Base-by-base conservation (phyloP, 2,888 invertebrate species). In the Didymodactylos carnosus region DNA sequence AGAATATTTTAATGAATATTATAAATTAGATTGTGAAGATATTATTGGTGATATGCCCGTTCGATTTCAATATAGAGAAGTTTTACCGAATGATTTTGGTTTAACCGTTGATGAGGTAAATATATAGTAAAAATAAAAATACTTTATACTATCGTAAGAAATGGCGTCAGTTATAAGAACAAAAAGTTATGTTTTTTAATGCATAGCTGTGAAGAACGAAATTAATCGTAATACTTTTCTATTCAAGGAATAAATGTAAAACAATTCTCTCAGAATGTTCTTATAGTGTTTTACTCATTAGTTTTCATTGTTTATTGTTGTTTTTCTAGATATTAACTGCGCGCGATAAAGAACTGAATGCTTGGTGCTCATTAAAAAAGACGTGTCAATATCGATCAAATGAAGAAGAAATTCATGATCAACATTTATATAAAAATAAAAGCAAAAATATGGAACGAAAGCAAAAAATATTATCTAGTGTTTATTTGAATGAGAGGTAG, bases 21-120 rank as follows among this genome's bases (percentile, higher is more conserved):
- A 95, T 81, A 88, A 90, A 79, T 85, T 95, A 81, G 92, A 95
- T 83, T 97, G 91, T 82, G 97, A 97, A 81, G 97, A 98, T 83
- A 88, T 95, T 72, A 89, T 97, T 71, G 80, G 89, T 25, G 93
- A 94, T 80, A 83, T 90, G 78, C 92, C 92, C 0, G 94, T 93
- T 76, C 86, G 84, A 51, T 98, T 94, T 83, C 93, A 92, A 80
- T 98, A 98, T 81, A 87, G 93, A 39, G 87, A 91, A 81, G 93
- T 85, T 19, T 76, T 78, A 7, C 77, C 81, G 19, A 95, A 95
- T 82, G 89, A 90, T 83, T 98, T 90, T 84, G 98, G 98, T 1
- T 85, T 98, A 35, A 88, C 88, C 8, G 85, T 90, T 69, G 93
- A 93, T 79, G 98, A 98, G 88, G 93, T 93, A 82, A 69, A 5